phyloP scores from a whole-genome alignment of 2,888 invertebrate genomes.

The Odontomyia ornata region DNA sequence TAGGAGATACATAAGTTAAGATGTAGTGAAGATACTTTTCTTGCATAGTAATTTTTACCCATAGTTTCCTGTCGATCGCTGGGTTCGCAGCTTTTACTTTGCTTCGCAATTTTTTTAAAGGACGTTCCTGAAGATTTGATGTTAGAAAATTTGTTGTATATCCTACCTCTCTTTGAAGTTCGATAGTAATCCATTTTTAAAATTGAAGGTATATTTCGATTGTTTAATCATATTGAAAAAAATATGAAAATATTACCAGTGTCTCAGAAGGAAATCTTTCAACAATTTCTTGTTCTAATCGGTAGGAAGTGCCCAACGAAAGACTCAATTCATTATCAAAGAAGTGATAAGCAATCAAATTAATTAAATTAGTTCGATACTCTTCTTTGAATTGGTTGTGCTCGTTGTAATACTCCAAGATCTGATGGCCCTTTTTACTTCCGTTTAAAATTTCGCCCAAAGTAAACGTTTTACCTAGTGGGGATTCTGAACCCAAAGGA shows the following conservation, averaged over 20 bases:
- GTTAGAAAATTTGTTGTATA: neutral
- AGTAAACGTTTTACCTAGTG: neutral
- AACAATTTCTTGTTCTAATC: conserved; percentile 13
- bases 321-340: neutral
- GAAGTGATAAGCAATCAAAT: neutral
- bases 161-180: neutral
- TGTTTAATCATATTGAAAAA: neutral
- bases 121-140: neutral
- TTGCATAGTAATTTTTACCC: neutral
- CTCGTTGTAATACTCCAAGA: conserved; percentile 9
- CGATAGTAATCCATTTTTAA: neutral
- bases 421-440: neutral
- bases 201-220: neutral
- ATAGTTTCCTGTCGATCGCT: neutral
- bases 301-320: neutral
- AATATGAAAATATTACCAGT: neutral
- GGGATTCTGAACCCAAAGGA: neutral
- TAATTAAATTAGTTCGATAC: neutral
- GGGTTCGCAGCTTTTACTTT: neutral
- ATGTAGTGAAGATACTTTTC: neutral
- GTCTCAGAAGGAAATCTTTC: neutral
- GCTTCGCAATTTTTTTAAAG: too few species aligned
- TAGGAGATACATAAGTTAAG: neutral
- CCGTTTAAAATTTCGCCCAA: too few species aligned
- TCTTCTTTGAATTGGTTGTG: conserved; percentile 12